A percentile compares a stretch with the other conserved stretches of the same genome.
Conservation (phyloP, 2,113 vertebrate genomes). For the Elgaria multicarinata region DNA sequence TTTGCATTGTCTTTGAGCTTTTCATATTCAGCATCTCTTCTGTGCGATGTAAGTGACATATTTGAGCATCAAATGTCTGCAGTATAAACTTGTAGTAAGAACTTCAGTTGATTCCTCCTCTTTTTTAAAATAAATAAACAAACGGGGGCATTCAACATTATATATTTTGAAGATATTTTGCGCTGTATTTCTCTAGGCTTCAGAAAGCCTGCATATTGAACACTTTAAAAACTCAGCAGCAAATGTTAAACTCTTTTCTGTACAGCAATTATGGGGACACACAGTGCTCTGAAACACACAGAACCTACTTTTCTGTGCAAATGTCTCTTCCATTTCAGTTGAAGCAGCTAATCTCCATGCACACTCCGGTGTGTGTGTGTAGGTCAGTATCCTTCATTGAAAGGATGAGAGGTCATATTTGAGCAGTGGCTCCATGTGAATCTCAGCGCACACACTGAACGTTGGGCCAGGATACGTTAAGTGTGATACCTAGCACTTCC, state of each 20-base stretch:
- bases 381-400: background rate
- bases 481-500: background rate
- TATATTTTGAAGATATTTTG: background rate
- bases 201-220: background rate
- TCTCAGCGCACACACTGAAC: background rate
- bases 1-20: conserved; percentile 45
- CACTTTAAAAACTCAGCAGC: background rate
- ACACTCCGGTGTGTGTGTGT: background rate
- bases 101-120: background rate
- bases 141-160: background rate
- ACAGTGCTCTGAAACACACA: background rate
- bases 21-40: conserved; percentile 45
- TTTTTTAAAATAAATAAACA: background rate
- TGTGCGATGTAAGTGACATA: conserved; percentile 9
- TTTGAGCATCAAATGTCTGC: background rate
- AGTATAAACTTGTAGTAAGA: background rate
- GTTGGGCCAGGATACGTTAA: background rate
- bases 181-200: background rate
- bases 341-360: background rate
- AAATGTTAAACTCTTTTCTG: background rate
- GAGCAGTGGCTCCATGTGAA: background rate
- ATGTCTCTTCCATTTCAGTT: background rate
- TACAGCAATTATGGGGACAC: background rate
- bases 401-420: background rate
- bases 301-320: background rate